Evolutionary conservation across 2,888 invertebrate species (phyloP).

Genomic region (Himalopsyche japonica): DNA sequence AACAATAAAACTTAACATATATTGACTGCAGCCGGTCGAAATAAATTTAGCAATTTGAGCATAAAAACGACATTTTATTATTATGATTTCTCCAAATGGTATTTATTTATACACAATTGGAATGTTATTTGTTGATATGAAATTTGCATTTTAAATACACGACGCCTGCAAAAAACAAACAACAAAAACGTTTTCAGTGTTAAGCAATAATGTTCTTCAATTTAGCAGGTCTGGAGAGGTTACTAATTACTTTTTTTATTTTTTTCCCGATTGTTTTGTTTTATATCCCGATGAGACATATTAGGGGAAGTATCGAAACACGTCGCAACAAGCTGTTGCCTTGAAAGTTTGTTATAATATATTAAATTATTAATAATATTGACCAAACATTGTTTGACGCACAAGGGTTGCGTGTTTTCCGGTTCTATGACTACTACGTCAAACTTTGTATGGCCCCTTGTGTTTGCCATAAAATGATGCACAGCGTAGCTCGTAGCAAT

Average conservation of each 20-base stretch:
- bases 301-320: neutral
- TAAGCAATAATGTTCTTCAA: too few relatives aligned
- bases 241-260: neutral
- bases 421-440: neutral
- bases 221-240: neutral
- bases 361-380: conserved; percentile 9
- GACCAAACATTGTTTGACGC: conserved; percentile 6
- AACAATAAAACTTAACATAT: too few relatives aligned
- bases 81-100: too few relatives aligned
- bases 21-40: too few relatives aligned
- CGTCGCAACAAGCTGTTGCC: neutral
- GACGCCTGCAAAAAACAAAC: too few relatives aligned
- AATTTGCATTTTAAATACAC: too few relatives aligned
- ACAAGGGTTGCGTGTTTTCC: neutral
- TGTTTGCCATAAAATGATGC: neutral
- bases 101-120: too few relatives aligned
- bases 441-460: neutral
- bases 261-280: neutral
- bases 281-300: neutral
- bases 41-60: too few relatives aligned
- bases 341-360: neutral
- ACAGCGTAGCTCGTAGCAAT: neutral
- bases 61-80: too few relatives aligned
- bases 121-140: too few relatives aligned
- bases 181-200: too few relatives aligned